These are phyloP conservation scores for Abrostola triplasia DNA, from an alignment of 2,888 invertebrate species.

Conservation along the genomic window DNA sequence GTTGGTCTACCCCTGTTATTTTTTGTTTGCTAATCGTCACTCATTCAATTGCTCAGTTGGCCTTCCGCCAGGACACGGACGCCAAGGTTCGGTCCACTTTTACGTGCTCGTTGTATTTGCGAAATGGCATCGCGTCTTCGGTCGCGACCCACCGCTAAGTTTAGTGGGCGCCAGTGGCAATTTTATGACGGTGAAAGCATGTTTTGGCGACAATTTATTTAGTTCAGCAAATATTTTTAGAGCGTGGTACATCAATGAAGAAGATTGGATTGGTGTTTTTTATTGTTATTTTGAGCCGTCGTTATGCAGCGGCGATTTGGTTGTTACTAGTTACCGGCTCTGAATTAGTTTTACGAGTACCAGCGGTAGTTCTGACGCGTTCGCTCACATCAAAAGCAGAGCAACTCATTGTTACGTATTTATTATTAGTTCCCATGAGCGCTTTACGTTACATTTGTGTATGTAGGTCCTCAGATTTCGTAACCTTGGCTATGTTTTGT, in stretches of 20 bases:
- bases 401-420: constrained; percentile 83
- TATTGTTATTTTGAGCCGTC: constrained; percentile 47
- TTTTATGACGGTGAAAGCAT: constrained; percentile 52
- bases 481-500: constrained; percentile 76
- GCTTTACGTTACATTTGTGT: constrained; percentile 74
- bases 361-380: constrained; percentile 77
- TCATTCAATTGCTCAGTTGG: constrained; percentile 85
- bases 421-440: constrained; percentile 83
- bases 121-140: constrained; percentile 68
- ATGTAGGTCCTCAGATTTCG: constrained; percentile 73
- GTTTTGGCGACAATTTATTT: constrained; percentile 46
- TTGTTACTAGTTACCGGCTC: constrained; percentile 54
- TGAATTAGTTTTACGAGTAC: constrained; percentile 86
- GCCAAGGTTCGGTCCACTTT: constrained; percentile 76
- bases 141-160: constrained; percentile 52
- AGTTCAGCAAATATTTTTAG: constrained; percentile 51
- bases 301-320: constrained; percentile 29
- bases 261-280: constrained; percentile 23
- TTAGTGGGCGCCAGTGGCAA: constrained; percentile 43
- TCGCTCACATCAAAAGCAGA: constrained; percentile 77
- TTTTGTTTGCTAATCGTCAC: constrained; percentile 80
- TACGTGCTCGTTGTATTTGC: constrained; percentile 67
- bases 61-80: constrained; percentile 81
- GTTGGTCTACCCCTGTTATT: constrained; percentile 82
- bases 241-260: constrained; percentile 30